Evolutionary conservation across 2,797 vertebrate species (phyloP).

Genomic region (Lutjanus campechanus): DNA sequence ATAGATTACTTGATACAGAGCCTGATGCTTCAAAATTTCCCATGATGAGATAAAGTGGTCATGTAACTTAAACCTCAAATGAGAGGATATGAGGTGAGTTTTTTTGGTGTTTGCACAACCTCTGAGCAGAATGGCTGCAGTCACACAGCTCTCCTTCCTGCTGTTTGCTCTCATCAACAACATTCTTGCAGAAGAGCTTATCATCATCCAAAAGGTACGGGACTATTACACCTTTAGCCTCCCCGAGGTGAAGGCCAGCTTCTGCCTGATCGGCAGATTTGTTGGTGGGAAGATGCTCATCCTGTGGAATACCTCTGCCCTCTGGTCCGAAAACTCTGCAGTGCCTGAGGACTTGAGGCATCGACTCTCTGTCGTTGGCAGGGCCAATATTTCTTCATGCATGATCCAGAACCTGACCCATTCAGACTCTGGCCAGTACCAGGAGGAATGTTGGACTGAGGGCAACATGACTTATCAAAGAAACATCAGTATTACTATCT

Average conservation of each 20-base stretch:
- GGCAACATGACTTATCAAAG: neutral
- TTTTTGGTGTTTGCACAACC: too few species aligned
- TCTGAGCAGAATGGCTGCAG: too few species aligned
- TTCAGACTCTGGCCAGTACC: neutral
- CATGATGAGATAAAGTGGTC: too few species aligned
- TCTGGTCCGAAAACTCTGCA: neutral
- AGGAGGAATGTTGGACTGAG: neutral
- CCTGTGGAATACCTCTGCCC: constrained; percentile 18
- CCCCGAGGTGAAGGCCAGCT: neutral
- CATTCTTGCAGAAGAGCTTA: neutral
- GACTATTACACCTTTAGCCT: neutral
- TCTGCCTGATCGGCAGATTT: neutral
- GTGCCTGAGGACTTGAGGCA: neutral
- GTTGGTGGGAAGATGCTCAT: neutral
- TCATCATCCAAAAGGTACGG: rapidly evolving
- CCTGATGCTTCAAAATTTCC: too few species aligned
- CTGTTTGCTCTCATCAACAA: constrained; percentile 4
- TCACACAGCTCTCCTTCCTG: neutral
- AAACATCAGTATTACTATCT: neutral
- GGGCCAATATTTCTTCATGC: too few species aligned
- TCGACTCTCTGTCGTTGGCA: neutral
- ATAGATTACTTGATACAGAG: too few species aligned
- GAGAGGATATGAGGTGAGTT: too few species aligned
- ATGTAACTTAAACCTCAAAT: too few species aligned
- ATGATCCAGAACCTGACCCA: too few species aligned